Base-by-base conservation (phyloP, 2,797 vertebrate species). In the Esox lucius region DNA sequence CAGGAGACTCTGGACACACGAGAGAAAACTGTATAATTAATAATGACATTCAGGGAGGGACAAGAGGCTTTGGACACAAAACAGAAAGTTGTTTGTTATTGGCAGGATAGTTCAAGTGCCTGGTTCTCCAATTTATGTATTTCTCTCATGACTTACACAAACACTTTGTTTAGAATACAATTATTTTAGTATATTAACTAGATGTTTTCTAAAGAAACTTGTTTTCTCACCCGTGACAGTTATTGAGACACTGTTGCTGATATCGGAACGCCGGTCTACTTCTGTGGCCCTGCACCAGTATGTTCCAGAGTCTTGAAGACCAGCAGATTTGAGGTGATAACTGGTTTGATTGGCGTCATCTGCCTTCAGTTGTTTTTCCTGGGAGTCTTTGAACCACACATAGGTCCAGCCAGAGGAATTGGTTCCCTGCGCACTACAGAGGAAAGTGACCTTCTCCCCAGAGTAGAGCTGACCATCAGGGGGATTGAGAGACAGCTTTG, bases 211-310 rank as follows among this genome's bases (percentile, higher is more conserved):
- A 12, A 31, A 31, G 8, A 13, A 42, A 15, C 28, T 31, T 24
- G 1, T n/a, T 71, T 26, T 65, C 59, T 73, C 33, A 79, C 78
- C 70, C 51, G 13, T 66, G 6, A 75, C 17, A 12, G 3, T 3
- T 5, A 78, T 39, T 26, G 19, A 12, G 12, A 35, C 5, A 2
- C 15, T 1, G 3, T 28, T 48, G 71, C 77, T 82, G 39, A 35
- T 11, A 17, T 1, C 26, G 53, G 69, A 79, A 5, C 15, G 28
- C 4, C 42, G 4, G 26, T 17, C 31, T 70, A 77, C 83, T 85
- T 85, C 84, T 56, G 35, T 84, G 61, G 76, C 83, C 70, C 42
- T 74, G 74, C 91, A 92, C 39, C 2, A 2, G 71, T 92, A 91
- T 0, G 71, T 4, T 72, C 87, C 89, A 33, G 22, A 75, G 19